Base-by-base conservation (phyloP, 2,113 vertebrate species). In the Osmerus mordax region DNA sequence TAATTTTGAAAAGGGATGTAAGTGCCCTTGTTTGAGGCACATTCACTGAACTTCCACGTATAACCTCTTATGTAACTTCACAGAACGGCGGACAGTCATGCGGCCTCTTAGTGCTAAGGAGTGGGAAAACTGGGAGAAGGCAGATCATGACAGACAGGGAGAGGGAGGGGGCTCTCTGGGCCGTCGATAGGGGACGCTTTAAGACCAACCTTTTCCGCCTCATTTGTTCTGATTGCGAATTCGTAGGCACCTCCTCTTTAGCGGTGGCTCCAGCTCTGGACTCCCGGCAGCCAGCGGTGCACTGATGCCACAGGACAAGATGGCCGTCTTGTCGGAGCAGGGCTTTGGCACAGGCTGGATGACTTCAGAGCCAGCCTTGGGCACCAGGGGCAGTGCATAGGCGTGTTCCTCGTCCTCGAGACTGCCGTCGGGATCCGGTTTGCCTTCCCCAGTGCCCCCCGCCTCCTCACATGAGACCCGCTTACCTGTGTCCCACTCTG, bases 321-420 rank as follows among this genome's bases (percentile, higher is more conserved):
- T 94, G 80, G 96, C 91, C 62, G 94, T 94, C 82, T 95, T 93
- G 92, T 98, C 97, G 86, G 96, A 91, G 72, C 93, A 90, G 81
- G 95, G 94, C 92, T 97, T 99, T 94, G 97, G 96, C 95, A 98
- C 96, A 87, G 97, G 96, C 92, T 99, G 97, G 90, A 99, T 98
- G 89, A 99, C 88, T 25, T 89, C 95, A 19, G 97, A 99, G 83
- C 95, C 97, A 78, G 95, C 91, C 82, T 97, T 94, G 85, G 97
- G 96, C 87, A 98, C 92, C 91, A 97, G 92, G 21, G 96, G 94
- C 90, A 99, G 89, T 73, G 96, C 93, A 9, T 98, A 99, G 0
- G 95, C 94, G 76, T 98, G 96, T 90, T 99, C 95, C 89, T 95
- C 97, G 0, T 97, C 97, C 71, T 96, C 95, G 70, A 94, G 90